Percentiles rank a stretch among this genome's conserved stretches.
These are phyloP conservation scores for Caenorhabditis briggsae DNA, from an alignment of 1,140 invertebrate species.

Conservation along the genomic window DNA sequence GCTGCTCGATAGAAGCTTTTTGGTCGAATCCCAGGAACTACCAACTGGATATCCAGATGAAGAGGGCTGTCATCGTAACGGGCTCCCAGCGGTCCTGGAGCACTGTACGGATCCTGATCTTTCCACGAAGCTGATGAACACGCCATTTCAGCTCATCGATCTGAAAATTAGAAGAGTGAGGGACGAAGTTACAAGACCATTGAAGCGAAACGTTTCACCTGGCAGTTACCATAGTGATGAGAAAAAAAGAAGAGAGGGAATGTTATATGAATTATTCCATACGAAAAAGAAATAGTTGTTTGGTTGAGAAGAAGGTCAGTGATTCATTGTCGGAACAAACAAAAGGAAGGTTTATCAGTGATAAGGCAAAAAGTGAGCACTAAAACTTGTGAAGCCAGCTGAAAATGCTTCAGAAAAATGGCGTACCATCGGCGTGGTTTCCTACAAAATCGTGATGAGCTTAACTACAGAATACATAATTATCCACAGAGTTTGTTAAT, in stretches of 20 bases:
- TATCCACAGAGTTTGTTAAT: too few relatives aligned
- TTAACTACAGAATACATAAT: too few relatives aligned
- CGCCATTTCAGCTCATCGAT: constrained; percentile 44
- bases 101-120: constrained; percentile 40
- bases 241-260: not conserved
- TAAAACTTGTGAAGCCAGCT: not conserved
- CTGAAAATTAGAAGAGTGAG: constrained; percentile 23
- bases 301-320: not conserved
- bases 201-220: constrained; percentile 36
- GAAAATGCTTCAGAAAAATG: too few relatives aligned
- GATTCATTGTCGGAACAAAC: constrained; percentile 43
- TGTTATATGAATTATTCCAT: not conserved
- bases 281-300: not conserved
- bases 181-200: not conserved
- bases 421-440: too few relatives aligned
- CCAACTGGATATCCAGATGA: constrained; percentile 56
- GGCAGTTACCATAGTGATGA: constrained; percentile 20
- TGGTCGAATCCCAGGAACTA: constrained; percentile 56
- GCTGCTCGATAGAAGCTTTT: constrained; percentile 57
- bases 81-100: constrained; percentile 20
- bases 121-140: constrained; percentile 34
- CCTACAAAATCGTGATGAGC: too few relatives aligned
- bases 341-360: not conserved
- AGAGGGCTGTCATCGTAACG: constrained; percentile 52
- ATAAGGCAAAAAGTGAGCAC: not conserved